Base-by-base conservation (phyloP, 2,888 invertebrate genomes). In the Thalpophila matura region DNA sequence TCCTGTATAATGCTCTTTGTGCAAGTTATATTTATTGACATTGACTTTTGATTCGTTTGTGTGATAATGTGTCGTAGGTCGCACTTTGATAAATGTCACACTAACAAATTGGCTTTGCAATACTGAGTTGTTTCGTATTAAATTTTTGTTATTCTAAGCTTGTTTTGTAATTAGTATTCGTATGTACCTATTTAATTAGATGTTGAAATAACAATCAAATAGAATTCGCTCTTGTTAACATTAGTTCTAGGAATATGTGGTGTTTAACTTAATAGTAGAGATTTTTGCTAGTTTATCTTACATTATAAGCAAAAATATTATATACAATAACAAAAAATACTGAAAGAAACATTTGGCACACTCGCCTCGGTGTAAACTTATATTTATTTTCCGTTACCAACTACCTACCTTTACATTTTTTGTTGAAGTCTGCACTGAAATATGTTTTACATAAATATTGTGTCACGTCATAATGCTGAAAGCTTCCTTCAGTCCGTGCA, bases 11-110 rank as follows among this genome's bases (percentile, higher is more conserved):
- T 53, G 55, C 53, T 53, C 59, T 74, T 58, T 65, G 49, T 66
- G 31, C 46, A 62, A 55, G 43, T 76, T 53, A 60, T 71, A 57
- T 61, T 64, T 61, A 62, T 68, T 77, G 77, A 79, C 70, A 77
- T 74, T 79, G 74, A 70, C 59, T 58, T 68, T 71, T 69, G 63
- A 76, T 64, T 69, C 73, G 43, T 59, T 46, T 33, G 35, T 46
- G 53, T 45, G n/a, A 50, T 27, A 40, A 53, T n/a, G 56, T 56
- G 56, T 60, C 38, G 22, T 20, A 60, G 55, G 68, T 67, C 43
- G 45, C 33, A 20, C 60, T 42, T 46, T 58, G 40, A 46, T 33
- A 60, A 33, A 59, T 24, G 12, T 24, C 2, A 7, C 18, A 43
- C 16, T 46, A 35, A n/a, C 1, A 29, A 22, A 31, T 22, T 14